phyloP scores from a whole-genome alignment of 2,797 vertebrate genomes.

The Pelodytes ibericus region DNA sequence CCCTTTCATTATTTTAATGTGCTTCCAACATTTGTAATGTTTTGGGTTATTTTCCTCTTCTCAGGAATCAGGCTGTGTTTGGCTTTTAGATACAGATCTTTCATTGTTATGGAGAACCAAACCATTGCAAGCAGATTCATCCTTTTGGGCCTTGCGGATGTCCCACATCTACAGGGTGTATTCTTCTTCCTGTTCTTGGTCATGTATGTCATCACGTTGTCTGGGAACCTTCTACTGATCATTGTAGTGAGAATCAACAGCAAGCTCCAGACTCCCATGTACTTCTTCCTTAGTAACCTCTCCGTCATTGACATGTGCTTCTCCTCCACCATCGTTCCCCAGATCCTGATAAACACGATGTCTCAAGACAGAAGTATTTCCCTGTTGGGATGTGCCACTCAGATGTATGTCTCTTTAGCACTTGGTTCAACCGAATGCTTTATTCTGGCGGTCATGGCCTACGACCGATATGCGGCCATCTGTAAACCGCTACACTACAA shows the following conservation, averaged over 20 bases:
- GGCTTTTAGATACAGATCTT: no score
- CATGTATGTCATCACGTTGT: constrained; percentile 18
- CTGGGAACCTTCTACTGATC: constrained; percentile 16
- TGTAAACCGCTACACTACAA: constrained; percentile 32
- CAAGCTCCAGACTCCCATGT: constrained; percentile 28
- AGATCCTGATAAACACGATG: neutral
- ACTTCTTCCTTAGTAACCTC: constrained; percentile 32
- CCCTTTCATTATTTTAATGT: no score
- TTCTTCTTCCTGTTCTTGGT: constrained; percentile 19
- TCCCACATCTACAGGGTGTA: neutral
- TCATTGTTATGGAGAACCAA: constrained; percentile 23
- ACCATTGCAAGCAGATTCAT: constrained; percentile 19
- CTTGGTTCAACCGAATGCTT: neutral
- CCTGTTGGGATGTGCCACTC: constrained; percentile 10
- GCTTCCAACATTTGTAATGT: no score
- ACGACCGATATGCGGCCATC: neutral
- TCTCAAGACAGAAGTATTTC: neutral
- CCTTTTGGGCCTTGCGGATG: constrained; percentile 25
- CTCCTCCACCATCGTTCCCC: constrained; percentile 27
- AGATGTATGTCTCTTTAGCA: constrained; percentile 6
- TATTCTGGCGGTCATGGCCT: neutral
- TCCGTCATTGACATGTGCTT: constrained; percentile 13
- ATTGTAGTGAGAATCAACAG: constrained; percentile 19
- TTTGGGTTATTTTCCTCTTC: no score
- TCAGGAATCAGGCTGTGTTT: no score